These are phyloP conservation scores for Aphodius granarius DNA, from an alignment of 2,888 invertebrate species.

Conservation along the genomic window DNA sequence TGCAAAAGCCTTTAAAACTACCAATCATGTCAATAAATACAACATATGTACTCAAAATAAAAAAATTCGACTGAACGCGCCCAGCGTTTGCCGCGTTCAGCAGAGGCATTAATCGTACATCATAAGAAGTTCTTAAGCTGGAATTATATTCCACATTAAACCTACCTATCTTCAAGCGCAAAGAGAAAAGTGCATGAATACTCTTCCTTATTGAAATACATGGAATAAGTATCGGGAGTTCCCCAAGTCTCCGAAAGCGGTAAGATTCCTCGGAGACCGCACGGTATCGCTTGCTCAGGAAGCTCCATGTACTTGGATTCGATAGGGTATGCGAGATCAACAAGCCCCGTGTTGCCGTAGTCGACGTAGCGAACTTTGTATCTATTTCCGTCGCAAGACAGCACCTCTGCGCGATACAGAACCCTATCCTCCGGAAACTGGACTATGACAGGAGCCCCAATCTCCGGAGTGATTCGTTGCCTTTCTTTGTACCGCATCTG, in stretches of 20 bases:
- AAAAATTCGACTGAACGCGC: too few species aligned
- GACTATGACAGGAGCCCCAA: slow-evolving; percentile 69
- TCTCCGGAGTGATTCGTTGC: slow-evolving; percentile 50
- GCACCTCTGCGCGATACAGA: slow-evolving; percentile 69
- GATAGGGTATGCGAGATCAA: slow-evolving; percentile 71
- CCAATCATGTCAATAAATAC: too few species aligned
- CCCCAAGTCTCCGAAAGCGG: slow-evolving; percentile 65
- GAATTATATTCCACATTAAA: slow-evolving; percentile 25
- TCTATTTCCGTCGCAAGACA: slow-evolving; percentile 38
- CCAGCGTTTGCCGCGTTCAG: too few species aligned
- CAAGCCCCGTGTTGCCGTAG: slow-evolving; percentile 71
- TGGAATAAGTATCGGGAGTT: slow-evolving; percentile 57
- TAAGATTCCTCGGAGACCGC: slow-evolving; percentile 64
- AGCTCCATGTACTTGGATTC: slow-evolving; percentile 66
- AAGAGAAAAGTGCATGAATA: slow-evolving; percentile 63
- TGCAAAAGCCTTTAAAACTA: too few species aligned
- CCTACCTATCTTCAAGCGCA: slow-evolving; percentile 54
- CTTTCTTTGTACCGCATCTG: slow-evolving; percentile 67
- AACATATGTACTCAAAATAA: too few species aligned
- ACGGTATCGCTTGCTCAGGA: slow-evolving; percentile 72
- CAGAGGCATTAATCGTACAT: too few species aligned
- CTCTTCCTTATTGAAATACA: slow-evolving; percentile 64
- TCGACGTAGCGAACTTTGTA: slow-evolving; percentile 74
- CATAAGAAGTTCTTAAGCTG: background rate
- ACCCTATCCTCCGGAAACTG: slow-evolving; percentile 71